Base-by-base conservation (phyloP, 2,888 invertebrate genomes). In the Zygaena filipendulae region DNA sequence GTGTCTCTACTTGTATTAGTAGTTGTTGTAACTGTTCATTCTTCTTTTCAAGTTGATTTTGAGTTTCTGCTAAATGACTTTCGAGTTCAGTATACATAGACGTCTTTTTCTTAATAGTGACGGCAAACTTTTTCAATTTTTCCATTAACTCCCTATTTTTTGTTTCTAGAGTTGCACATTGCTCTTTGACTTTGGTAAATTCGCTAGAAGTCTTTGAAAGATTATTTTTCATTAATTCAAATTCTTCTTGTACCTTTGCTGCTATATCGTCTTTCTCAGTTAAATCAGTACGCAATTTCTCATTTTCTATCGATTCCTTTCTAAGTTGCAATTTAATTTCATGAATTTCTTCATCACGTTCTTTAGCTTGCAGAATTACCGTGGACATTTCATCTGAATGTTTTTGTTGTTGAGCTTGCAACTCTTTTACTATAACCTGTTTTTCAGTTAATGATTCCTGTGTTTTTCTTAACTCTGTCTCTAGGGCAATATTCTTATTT, bases 61-160 rank as follows among this genome's bases (percentile, higher is more conserved):
- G 62, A 23, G 52, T 47, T 36, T 70, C 66, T 18, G 49, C 47
- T 19, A 66, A 50, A 39, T 80, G 84, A 23, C 60, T 55, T 63
- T 91, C 87, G 18, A 90, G 58, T 38, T 91, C 88, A 18, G 82
- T 71, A 42, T 85, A 87, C 37, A 85, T 79, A 1, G 74, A 54
- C 0, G 84, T 79, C 50, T 90, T 91, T 52, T 89, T 91, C 57
- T 91, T 92, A 6, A 91, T 72, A 49, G 84, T 88, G 0, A 87
- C 82, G 0, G 90, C 91, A 46, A 88, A 84, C 49, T 91, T 91
- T 50, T 91, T 92, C 50, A 91, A 80, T 59, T 90, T 91, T 31
- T 91, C 90, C 29, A 88, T 59, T 36, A 89, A 84, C 27, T 87
- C 86, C 45, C 85, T 87, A 39, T 86, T 84, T 50, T 87, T 88